These are phyloP conservation scores for Camponotus vicinus DNA, from an alignment of 1,140 invertebrate species.

Conservation along the genomic window DNA sequence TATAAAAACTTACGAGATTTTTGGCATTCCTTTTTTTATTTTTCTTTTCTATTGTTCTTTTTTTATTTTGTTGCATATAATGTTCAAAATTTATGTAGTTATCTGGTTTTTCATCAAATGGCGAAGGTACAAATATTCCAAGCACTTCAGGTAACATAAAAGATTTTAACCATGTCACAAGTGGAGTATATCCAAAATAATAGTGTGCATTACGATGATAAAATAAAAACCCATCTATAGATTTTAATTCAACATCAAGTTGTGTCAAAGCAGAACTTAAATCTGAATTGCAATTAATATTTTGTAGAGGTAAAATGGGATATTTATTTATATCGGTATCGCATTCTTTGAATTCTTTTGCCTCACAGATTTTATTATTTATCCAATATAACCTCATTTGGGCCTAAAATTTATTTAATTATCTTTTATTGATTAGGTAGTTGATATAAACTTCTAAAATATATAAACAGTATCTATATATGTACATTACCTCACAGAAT, in stretches of 20 bases:
- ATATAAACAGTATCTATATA: constrained; percentile 10
- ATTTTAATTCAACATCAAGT: constrained; percentile 76
- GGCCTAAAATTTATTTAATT: constrained; percentile 85
- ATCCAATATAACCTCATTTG: constrained; percentile 94
- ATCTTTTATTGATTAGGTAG: constrained; percentile 18
- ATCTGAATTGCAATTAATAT: constrained; percentile 82
- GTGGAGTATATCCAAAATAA: constrained; percentile 91
- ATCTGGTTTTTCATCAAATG: constrained; percentile 81
- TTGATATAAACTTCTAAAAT: neutral
- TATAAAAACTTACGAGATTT: constrained; percentile 30
- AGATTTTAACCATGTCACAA: constrained; percentile 95
- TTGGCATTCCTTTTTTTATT: too few relatives aligned
- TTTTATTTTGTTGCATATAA: constrained; percentile 63
- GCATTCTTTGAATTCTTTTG: constrained; percentile 81
- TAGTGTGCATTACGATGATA: constrained; percentile 94
- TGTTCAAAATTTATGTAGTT: constrained; percentile 82
- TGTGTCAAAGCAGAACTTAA: constrained; percentile 79
- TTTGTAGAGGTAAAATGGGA: constrained; percentile 86
- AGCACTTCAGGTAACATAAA: constrained; percentile 95
- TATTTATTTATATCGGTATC: constrained; percentile 85
- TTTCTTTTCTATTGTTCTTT: constrained; percentile 22
- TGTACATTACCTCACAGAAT: constrained; percentile 91
- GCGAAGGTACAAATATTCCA: constrained; percentile 85
- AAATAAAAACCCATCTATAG: constrained; percentile 93
- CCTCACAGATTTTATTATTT: constrained; percentile 89